Base-by-base conservation (phyloP, 1,140 invertebrate species). In the Ptiloglossa arizonensis region DNA sequence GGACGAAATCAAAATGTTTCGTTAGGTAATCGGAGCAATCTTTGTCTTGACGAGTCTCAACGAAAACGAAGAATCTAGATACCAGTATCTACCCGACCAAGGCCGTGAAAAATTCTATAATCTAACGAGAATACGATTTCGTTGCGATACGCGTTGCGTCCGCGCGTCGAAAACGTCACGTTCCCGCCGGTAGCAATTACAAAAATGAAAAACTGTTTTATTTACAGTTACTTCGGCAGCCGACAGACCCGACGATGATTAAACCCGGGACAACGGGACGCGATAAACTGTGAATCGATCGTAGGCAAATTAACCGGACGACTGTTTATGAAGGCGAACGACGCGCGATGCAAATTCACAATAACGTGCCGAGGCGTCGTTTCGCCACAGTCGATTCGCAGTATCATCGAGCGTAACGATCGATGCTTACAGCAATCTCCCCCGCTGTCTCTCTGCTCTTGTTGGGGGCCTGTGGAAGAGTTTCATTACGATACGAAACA, bases 401-500 rank as follows among this genome's bases (percentile, higher is more conserved):
- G 24, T 52, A 77, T 70, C 74, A 70, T 77, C 57, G 66, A 57
- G 19, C 66, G 41, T 70, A 77, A 77, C 67, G 67, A 76, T 60
- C 74, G 60, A 67, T 41, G 72, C 48, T 73, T 22, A 27, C 46
- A 66, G 60, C 60, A 50, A 66, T 56, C 46, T 38, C 24, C 1
- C 11, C 22, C 6, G 6, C 48, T 27, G 8, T 50, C 50, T 68
- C 19, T 52, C 9, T 54, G 52, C n/a, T 67, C 63, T 56, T 52
- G 57, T 75, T 52, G 35, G 44, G 35, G 44, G 8, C 8, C 24
- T 19, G 59, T 17, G 19, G 41, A 59, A 77, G 57, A 66, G 70
- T 79, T 73, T 73, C 76, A 73, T 79, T 73, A 79, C 50, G 60
- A 57, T 79, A 73, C 69, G 70, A 79, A 73, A 79, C 70, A 66